phyloP scores from a whole-genome alignment of 2,113 vertebrate species.

The Oncorhynchus clarkii region DNA sequence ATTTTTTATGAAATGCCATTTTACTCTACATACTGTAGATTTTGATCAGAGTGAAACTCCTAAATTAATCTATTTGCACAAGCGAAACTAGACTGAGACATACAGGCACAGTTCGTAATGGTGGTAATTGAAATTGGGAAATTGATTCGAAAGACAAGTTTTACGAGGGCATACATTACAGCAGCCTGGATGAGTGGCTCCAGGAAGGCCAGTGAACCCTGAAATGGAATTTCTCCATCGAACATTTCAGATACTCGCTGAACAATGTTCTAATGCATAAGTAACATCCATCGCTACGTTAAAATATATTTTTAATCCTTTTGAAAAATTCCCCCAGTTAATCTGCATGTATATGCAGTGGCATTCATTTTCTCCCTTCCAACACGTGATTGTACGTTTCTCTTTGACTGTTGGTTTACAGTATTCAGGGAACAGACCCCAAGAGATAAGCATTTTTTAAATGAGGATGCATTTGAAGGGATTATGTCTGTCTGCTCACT shows the following conservation, averaged over 20 bases:
- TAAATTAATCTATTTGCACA: neutral
- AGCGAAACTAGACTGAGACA: constrained; percentile 26
- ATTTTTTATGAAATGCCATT: too few species aligned
- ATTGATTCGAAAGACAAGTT: constrained; percentile 70
- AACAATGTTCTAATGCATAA: constrained; percentile 48
- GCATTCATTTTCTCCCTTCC: neutral
- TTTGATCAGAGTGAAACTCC: constrained; percentile 3
- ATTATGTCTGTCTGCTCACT: neutral
- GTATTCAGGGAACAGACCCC: neutral
- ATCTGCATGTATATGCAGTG: neutral
- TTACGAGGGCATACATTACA: constrained; percentile 58
- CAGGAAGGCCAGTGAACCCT: constrained; percentile 66
- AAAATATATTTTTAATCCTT: neutral
- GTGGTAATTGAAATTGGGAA: constrained; percentile 61
- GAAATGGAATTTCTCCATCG: constrained; percentile 71
- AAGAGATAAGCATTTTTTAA: neutral
- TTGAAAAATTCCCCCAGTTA: neutral
- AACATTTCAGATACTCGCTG: constrained; percentile 60
- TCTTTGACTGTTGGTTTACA: neutral
- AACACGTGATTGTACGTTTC: neutral
- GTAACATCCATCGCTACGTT: constrained; percentile 44
- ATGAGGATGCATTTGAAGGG: neutral
- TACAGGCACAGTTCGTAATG: constrained; percentile 43
- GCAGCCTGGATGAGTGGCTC: constrained; percentile 50
- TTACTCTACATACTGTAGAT: too few species aligned